phyloP scores from a whole-genome alignment of 2,113 vertebrate species.

The Paedocypris sp. region DNA sequence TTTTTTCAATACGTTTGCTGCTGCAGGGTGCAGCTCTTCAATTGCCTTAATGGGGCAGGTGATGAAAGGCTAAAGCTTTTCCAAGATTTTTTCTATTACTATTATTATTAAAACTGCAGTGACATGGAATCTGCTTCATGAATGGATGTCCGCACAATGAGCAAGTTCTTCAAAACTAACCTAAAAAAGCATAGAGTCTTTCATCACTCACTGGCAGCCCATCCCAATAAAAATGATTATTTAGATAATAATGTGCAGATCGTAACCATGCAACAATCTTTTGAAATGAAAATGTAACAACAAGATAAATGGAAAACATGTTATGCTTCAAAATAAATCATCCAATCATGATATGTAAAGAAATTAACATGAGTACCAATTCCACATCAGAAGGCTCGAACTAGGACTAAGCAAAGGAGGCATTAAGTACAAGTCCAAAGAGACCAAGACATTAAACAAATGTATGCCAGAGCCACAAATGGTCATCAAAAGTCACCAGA shows the following conservation, averaged over 20 bases:
- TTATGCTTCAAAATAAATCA: no score
- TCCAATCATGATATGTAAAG: no score
- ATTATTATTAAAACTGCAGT: no score
- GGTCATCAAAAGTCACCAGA: slow-evolving; percentile 31
- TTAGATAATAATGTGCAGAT: slow-evolving; percentile 42
- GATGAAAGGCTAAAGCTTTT: slow-evolving; percentile 40
- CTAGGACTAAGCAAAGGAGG: slow-evolving; percentile 38
- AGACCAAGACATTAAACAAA: slow-evolving; percentile 31
- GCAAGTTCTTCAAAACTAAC: no score
- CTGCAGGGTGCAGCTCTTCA: slow-evolving; percentile 12
- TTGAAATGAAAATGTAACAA: not conserved
- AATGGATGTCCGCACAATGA: no score
- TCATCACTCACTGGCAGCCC: slow-evolving; percentile 29
- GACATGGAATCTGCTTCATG: no score
- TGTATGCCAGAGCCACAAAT: slow-evolving; percentile 42
- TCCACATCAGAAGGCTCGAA: slow-evolving; percentile 29
- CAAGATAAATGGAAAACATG: no score
- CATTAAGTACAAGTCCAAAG: slow-evolving; percentile 41
- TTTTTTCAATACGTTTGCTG: slow-evolving; percentile 44
- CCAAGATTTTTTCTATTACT: not conserved
- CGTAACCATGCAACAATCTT: not conserved
- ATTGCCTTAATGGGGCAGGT: slow-evolving; percentile 25
- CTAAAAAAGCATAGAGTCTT: no score
- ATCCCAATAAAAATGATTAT: slow-evolving; percentile 35
- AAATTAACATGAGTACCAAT: slow-evolving; percentile 31